Percentiles rank a stretch among this genome's conserved stretches.
Conservation (phyloP, 2,888 invertebrate species). For the Laspeyria flexula region DNA sequence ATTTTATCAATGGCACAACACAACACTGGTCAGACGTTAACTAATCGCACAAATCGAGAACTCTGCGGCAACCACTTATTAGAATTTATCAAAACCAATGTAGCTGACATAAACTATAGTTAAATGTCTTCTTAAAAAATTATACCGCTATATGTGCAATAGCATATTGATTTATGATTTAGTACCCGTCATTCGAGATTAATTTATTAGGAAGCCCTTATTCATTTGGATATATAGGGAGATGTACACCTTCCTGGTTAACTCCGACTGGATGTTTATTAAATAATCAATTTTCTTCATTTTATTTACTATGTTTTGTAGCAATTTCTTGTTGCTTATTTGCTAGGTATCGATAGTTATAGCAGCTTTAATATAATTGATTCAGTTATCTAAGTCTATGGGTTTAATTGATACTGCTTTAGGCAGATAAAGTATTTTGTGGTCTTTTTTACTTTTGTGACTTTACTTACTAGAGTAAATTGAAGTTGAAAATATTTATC, state of each 20-base stretch:
- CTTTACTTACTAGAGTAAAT: no score
- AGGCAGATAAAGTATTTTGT: no score
- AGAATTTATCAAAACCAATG: conserved; percentile 67
- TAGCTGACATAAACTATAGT: conserved; percentile 62
- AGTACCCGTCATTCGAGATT: conserved; percentile 23
- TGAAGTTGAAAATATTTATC: no score
- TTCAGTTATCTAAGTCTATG: no score
- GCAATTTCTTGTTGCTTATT: neutral
- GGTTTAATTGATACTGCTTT: no score
- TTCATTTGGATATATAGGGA: conserved; percentile 12
- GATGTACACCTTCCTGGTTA: neutral
- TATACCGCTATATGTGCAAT: conserved; percentile 47
- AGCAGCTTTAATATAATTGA: no score
- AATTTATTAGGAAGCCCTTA: conserved; percentile 21
- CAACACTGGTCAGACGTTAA: conserved; percentile 38
- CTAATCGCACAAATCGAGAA: conserved; percentile 54
- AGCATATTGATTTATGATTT: conserved; percentile 43
- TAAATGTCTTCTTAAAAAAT: conserved; percentile 66
- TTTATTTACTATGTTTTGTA: neutral
- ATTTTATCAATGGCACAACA: conserved; percentile 35
- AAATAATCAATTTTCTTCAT: conserved; percentile 1
- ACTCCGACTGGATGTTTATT: neutral
- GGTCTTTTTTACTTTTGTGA: no score
- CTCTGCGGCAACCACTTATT: conserved; percentile 59
- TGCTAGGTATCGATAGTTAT: no score